A percentile compares a stretch with the other conserved stretches of the same genome.
Conservation (phyloP, 2,113 vertebrate genomes). For the Orycteropus afer region DNA sequence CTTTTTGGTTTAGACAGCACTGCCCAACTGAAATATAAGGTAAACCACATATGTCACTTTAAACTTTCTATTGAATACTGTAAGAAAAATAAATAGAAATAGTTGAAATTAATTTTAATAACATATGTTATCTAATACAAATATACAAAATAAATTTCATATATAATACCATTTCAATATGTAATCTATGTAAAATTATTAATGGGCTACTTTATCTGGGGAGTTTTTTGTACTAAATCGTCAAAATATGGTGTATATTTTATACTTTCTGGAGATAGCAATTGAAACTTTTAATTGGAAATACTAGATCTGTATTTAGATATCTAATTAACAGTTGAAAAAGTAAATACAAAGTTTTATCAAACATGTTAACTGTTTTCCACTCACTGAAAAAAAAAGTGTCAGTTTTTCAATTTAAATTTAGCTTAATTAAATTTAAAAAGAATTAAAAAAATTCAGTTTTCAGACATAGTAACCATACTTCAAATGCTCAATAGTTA, state of each 20-base stretch:
- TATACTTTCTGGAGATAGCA: background rate
- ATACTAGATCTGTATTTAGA: background rate
- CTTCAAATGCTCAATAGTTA: background rate
- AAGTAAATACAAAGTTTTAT: background rate
- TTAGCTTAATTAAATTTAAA: background rate
- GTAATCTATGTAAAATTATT: background rate
- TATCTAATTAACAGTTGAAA: background rate
- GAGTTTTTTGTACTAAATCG: background rate
- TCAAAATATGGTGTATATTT: background rate
- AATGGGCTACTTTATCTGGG: background rate
- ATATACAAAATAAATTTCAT: background rate
- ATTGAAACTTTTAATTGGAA: background rate
- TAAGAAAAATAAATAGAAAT: background rate
- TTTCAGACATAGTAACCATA: background rate
- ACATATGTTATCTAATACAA: background rate
- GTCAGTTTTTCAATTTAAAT: background rate
- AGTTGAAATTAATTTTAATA: background rate
- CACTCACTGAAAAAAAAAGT: background rate
- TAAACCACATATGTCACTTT: background rate
- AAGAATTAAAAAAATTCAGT: background rate
- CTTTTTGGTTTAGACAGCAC: background rate
- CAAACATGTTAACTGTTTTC: background rate
- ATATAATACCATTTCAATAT: background rate
- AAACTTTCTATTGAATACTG: background rate
- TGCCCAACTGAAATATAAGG: background rate